Base-by-base conservation (phyloP, 2,888 invertebrate genomes). In the Hydropsyche betteni region DNA sequence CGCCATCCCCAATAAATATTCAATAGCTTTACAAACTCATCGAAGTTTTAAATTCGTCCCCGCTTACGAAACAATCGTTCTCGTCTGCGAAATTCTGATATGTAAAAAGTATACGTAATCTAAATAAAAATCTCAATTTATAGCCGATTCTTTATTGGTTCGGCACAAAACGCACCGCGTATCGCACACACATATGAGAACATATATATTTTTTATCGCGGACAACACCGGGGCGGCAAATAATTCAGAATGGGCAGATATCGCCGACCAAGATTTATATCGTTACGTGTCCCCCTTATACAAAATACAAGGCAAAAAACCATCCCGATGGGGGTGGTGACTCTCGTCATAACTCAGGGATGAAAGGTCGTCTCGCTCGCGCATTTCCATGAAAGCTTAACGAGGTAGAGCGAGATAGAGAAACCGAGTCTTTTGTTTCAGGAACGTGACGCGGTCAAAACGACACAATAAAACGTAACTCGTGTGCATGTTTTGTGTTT, bases 261-360 rank as follows among this genome's bases (percentile, higher is more conserved):
- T 76, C 55, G 51, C 76, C 77, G 71, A 50, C 55, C 55, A 77
- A 76, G 77, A 77, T 77, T 77, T 77, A 77, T 77, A 61, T 76
- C 76, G 76, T 70, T 10, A 76, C 76, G 78, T 78, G 78, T 76
- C 76, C 69, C 70, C 74, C 50, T 55, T 55, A n/a, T 69, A 68
- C 61, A 69, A 69, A 73, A 75, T 10, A 75, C 69, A 69, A 61
- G 75, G 68, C 69, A 74, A 78, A 78, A 78, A 77, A 61, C 36
- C 64, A 24, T 34, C 36, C 6, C 8, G 34, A 8, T 4, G 36
- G 5, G n/a, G 74, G 69, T 69, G 74, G 50, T 44, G 61, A 70
- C 44, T 74, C 74, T 77, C 44, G 44, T 44, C 75, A 77, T 76
- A 77, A 76, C 61, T 77, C 77, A 77, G 53, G 51, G 44, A 73